Conservation (phyloP, 2,888 invertebrate species). For the Latheticus oryzae region DNA sequence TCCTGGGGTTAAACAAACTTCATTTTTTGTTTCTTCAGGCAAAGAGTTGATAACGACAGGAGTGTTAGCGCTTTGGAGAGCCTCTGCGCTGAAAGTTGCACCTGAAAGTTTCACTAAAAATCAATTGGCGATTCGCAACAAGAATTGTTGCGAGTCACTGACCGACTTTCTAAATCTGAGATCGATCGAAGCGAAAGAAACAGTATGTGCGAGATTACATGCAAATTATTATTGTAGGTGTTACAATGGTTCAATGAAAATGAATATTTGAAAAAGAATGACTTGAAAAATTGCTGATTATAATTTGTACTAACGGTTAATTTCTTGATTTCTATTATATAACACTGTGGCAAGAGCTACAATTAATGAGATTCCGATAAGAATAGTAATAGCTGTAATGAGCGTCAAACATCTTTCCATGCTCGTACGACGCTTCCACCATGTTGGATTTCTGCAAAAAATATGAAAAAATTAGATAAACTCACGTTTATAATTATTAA, state of each 20-base stretch:
- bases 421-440: conserved; percentile 83
- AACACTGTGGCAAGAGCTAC: conserved; percentile 71
- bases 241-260: too few relatives aligned
- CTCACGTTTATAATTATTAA: background rate
- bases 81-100: conserved; percentile 56
- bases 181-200: conserved; percentile 8
- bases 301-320: conserved; percentile 51
- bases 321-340: conserved; percentile 58
- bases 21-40: conserved; percentile 54
- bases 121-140: conserved; percentile 9
- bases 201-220: conserved; percentile 5
- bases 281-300: background rate
- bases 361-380: conserved; percentile 73
- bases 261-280: too few relatives aligned
- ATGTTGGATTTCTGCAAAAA: conserved; percentile 78
- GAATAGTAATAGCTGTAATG: conserved; percentile 69
- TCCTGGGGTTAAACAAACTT: conserved; percentile 78
- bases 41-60: conserved; percentile 48
- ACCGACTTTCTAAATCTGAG: conserved; percentile 46
- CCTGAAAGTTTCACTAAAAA: conserved; percentile 46
- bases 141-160: conserved; percentile 40
- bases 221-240: conserved; percentile 24
- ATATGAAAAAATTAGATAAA: conserved; percentile 3
- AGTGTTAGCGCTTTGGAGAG: conserved; percentile 51
- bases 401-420: conserved; percentile 78